Conservation (phyloP, 2,888 invertebrate species). For the Lacanobia wlatinum region DNA sequence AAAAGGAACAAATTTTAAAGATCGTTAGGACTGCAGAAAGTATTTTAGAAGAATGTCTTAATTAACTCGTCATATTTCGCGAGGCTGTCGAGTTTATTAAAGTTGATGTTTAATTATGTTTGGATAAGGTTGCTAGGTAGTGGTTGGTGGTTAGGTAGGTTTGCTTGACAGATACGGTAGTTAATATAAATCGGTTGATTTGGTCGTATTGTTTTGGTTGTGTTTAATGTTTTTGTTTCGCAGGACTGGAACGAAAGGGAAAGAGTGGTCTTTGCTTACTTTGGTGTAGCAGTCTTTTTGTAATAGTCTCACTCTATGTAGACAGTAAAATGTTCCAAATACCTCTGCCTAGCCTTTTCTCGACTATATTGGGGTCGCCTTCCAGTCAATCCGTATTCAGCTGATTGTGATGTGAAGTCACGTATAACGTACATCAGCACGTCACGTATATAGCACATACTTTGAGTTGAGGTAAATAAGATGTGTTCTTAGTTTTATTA, state of each 20-base stretch:
- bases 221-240: not conserved
- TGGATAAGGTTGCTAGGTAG: not conserved
- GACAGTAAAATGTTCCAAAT: not conserved
- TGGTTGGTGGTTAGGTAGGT: too few species aligned
- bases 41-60: slow-evolving; percentile 62
- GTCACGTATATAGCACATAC: too few species aligned
- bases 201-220: not conserved
- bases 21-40: slow-evolving; percentile 53
- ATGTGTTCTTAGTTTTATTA: too few species aligned
- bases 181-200: not conserved
- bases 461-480: too few species aligned
- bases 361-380: too few species aligned
- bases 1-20: slow-evolving; percentile 69
- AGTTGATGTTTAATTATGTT: slow-evolving; percentile 37
- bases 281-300: not conserved
- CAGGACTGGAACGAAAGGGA: too few species aligned
- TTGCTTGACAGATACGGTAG: slow-evolving; percentile 14
- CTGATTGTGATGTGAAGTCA: too few species aligned
- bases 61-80: slow-evolving; percentile 61
- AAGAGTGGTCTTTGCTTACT: not conserved
- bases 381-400: too few species aligned
- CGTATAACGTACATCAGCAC: too few species aligned
- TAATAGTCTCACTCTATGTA: not conserved
- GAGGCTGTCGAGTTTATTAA: slow-evolving; percentile 51
- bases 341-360: too few species aligned